Conservation (phyloP, 2,888 invertebrate genomes). For the Dryadula phaetusa region DNA sequence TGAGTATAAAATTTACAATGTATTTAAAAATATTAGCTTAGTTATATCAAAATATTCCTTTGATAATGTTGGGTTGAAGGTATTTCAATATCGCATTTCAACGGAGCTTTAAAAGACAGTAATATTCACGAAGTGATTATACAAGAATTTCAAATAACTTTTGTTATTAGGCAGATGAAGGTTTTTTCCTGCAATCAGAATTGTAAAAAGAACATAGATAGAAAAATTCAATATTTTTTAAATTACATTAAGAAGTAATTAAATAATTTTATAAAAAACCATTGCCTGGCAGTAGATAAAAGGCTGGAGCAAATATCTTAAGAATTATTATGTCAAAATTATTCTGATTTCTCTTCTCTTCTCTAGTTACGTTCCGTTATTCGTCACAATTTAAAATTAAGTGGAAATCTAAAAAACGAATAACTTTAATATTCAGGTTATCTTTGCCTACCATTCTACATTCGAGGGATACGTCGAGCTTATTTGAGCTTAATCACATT, state of each 20-base stretch:
- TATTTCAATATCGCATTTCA: neutral
- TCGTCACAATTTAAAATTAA: too few species aligned
- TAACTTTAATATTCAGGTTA: too few species aligned
- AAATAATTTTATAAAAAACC: neutral
- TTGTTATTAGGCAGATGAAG: neutral
- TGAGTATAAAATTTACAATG: neutral
- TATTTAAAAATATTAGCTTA: neutral
- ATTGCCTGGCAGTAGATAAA: too few species aligned
- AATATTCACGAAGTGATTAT: slow-evolving; percentile 1
- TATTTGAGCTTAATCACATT: too few species aligned
- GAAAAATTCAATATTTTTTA: neutral
- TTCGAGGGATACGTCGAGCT: too few species aligned
- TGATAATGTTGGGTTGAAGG: neutral
- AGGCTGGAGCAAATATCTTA: too few species aligned
- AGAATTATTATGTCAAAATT: too few species aligned
- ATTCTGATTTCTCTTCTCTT: too few species aligned
- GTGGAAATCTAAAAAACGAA: too few species aligned
- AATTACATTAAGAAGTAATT: neutral
- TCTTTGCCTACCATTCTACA: too few species aligned
- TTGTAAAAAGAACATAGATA: neutral
- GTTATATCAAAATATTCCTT: neutral
- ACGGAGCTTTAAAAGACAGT: neutral
- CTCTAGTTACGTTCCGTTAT: too few species aligned
- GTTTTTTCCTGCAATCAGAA: neutral
- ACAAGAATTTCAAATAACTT: neutral